phyloP scores from a whole-genome alignment of 2,888 invertebrate genomes.

The Kuschelorhynchus macadamiae region DNA sequence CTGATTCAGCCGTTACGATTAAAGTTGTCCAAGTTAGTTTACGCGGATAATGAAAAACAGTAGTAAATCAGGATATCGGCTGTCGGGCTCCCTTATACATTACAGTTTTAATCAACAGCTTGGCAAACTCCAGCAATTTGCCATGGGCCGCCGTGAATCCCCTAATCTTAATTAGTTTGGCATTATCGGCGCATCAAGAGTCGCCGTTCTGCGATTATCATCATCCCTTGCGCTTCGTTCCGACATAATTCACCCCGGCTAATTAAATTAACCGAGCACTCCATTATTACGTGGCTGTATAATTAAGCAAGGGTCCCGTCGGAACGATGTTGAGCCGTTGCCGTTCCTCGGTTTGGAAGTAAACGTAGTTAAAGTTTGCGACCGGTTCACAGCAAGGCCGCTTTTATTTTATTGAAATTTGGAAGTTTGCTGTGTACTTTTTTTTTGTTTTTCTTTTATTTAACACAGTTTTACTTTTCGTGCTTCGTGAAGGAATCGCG shows the following conservation, averaged over 20 bases:
- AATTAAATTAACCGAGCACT: constrained; percentile 46
- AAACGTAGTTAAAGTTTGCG: not conserved
- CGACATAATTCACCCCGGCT: constrained; percentile 38
- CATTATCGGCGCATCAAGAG: constrained; percentile 43
- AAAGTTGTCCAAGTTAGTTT: too few species aligned
- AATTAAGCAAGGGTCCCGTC: constrained; percentile 39
- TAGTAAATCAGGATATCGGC: not conserved
- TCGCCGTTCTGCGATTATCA: constrained; percentile 39
- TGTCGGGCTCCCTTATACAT: not conserved
- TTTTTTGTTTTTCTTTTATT: not conserved
- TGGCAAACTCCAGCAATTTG: constrained; percentile 26
- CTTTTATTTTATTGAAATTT: not conserved
- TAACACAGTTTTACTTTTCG: too few species aligned
- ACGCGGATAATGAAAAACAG: too few species aligned
- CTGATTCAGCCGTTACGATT: too few species aligned
- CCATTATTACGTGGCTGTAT: constrained; percentile 46
- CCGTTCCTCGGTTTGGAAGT: too few species aligned
- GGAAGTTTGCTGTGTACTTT: not conserved
- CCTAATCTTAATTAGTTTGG: constrained; percentile 47
- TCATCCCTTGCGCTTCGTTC: constrained; percentile 35
- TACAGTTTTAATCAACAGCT: constrained; percentile 33
- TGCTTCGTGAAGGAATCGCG: too few species aligned
- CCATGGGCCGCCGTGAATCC: constrained; percentile 25
- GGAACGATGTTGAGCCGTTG: constrained; percentile 22
- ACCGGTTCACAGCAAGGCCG: not conserved